Evolutionary conservation across 2,888 invertebrate species (phyloP).

Genomic region (Apamea anceps): DNA sequence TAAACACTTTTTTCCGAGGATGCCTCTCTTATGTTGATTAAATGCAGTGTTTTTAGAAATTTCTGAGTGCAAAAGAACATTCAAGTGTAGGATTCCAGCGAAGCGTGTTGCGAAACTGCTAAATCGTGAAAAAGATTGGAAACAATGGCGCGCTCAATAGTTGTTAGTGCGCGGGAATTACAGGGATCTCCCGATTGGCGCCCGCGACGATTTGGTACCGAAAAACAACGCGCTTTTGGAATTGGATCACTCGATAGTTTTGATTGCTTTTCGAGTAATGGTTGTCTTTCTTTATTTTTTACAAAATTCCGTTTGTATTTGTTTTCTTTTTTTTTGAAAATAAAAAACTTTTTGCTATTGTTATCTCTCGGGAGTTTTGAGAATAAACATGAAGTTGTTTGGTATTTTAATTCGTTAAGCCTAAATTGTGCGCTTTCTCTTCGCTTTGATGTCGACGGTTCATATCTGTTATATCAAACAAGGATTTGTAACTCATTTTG

Average conservation of each 20-base stretch:
- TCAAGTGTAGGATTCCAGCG: constrained; percentile 60
- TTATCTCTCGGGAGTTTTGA: not conserved
- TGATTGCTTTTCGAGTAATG: constrained; percentile 83
- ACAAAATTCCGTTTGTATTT: constrained; percentile 58
- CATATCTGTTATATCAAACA: constrained; percentile 12
- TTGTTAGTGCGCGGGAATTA: constrained; percentile 82
- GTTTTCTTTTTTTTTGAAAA: not conserved
- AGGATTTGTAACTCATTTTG: constrained; percentile 12
- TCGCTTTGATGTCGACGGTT: not conserved
- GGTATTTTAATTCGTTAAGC: constrained; percentile 9
- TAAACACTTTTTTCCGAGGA: constrained; percentile 54
- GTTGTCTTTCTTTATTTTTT: constrained; percentile 67
- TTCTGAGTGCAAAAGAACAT: constrained; percentile 58
- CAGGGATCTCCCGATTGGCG: constrained; percentile 71
- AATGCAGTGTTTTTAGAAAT: constrained; percentile 65
- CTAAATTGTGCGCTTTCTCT: not conserved
- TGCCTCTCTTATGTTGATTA: constrained; percentile 66
- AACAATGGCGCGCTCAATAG: constrained; percentile 78
- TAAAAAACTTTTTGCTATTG: constrained; percentile 24
- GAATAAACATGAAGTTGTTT: not conserved
- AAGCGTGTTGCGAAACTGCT: constrained; percentile 71
- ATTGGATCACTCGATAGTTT: constrained; percentile 83
- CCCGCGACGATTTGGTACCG: constrained; percentile 73
- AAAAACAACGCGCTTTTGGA: constrained; percentile 80
- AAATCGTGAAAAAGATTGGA: constrained; percentile 72